Percentiles rank a stretch among this genome's conserved stretches.
These are phyloP conservation scores for Heliornis fulica DNA, from an alignment of 2,113 vertebrate species.

Conservation along the genomic window DNA sequence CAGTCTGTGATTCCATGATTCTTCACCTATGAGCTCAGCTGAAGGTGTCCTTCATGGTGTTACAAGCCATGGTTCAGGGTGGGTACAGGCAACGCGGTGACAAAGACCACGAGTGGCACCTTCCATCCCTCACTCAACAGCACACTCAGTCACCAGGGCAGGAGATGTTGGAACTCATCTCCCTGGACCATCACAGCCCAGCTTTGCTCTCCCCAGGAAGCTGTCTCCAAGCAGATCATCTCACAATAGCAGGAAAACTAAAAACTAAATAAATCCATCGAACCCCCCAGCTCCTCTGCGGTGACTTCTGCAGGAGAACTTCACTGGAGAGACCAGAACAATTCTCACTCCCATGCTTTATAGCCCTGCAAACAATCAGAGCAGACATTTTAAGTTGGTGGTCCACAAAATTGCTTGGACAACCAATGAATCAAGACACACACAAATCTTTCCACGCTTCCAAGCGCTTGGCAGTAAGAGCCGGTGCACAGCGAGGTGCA, in stretches of 20 bases:
- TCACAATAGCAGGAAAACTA: not conserved
- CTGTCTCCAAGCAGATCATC: not conserved
- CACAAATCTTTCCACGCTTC: slow-evolving; percentile 11
- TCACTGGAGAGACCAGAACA: not conserved
- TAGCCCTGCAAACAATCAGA: not conserved
- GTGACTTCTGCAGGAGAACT: not conserved
- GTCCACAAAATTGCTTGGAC: not conserved
- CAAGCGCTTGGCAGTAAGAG: not conserved
- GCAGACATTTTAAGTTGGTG: slow-evolving; percentile 18
- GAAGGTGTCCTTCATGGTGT: not conserved
- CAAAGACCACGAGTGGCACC: not conserved
- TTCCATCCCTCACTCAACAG: not conserved
- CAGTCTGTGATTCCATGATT: no score
- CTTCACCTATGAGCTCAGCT: no score
- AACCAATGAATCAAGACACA: not conserved
- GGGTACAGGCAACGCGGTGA: not conserved
- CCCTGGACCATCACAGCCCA: not conserved
- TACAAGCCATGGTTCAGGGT: not conserved
- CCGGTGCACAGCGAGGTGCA: not conserved
- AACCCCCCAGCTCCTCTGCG: accelerated
- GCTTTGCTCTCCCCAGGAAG: not conserved
- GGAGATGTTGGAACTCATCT: not conserved
- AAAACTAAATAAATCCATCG: not conserved
- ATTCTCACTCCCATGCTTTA: slow-evolving; percentile 30
- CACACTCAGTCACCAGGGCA: not conserved